These are phyloP conservation scores for Aptenodytes patagonicus DNA, from an alignment of 2,113 vertebrate species.

Conservation along the genomic window DNA sequence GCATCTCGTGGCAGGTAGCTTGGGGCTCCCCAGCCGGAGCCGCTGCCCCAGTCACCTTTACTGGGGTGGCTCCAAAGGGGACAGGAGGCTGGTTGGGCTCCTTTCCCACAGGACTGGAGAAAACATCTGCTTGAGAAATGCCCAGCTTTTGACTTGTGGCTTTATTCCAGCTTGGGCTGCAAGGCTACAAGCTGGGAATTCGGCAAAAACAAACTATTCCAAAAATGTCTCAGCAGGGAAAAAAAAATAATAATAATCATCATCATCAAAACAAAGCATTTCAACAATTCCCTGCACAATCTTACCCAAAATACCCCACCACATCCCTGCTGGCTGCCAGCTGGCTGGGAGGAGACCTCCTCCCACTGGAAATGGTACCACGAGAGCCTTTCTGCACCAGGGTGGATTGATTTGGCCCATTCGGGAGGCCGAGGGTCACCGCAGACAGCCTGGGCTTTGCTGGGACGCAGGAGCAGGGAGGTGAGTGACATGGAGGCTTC, in stretches of 20 bases:
- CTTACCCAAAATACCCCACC: constrained; percentile 18
- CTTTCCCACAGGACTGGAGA: neutral
- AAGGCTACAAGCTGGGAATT: constrained; percentile 29
- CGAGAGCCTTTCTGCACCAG: neutral
- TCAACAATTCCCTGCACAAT: constrained; percentile 28
- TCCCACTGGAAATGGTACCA: neutral
- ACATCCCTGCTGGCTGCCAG: neutral
- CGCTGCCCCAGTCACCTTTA: neutral
- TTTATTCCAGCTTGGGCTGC: constrained; percentile 10
- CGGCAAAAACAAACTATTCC: constrained; percentile 27
- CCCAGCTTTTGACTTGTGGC: constrained; percentile 20
- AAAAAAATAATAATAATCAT: neutral
- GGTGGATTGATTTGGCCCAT: neutral
- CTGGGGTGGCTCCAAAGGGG: neutral
- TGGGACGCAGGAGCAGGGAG: neutral
- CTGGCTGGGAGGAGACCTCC: neutral
- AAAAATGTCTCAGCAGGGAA: neutral
- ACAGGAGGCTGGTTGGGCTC: neutral
- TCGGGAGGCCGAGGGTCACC: neutral
- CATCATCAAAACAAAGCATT: constrained; percentile 47
- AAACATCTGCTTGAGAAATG: constrained; percentile 32
- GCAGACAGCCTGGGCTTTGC: neutral
- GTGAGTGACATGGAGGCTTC: fast-evolving
- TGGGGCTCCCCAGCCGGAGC: neutral
- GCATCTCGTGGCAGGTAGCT: neutral